These are phyloP conservation scores for Thecophora atra DNA, from an alignment of 2,888 invertebrate genomes.

Conservation along the genomic window DNA sequence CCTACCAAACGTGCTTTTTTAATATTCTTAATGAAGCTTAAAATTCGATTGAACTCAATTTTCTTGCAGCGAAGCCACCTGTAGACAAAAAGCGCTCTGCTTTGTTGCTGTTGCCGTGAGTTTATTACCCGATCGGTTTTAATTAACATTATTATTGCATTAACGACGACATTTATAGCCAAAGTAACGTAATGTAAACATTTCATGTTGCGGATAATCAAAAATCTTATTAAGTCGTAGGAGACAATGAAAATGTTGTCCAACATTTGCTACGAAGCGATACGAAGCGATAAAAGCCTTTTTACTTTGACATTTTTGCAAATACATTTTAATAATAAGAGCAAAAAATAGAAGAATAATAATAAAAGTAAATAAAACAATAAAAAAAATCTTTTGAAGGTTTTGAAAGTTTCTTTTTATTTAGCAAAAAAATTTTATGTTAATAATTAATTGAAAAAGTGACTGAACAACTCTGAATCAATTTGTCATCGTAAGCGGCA, in stretches of 20 bases:
- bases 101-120: conserved; percentile 2
- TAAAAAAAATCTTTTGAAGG: background rate
- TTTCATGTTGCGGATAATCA: conserved; percentile 20
- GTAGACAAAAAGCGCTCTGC: background rate
- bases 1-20: background rate
- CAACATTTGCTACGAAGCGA: conserved; percentile 2
- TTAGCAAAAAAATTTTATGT: background rate
- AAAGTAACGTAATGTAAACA: conserved; percentile 11
- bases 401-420: background rate
- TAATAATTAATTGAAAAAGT: background rate
- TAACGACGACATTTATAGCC: conserved; percentile 32
- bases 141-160: conserved; percentile 40
- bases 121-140: conserved; percentile 29
- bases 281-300: conserved; percentile 12
- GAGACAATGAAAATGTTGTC: conserved; percentile 7
- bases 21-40: conserved; percentile 25
- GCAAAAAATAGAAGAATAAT: background rate
- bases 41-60: conserved; percentile 28
- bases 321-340: background rate
- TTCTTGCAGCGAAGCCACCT: conserved; percentile 8
- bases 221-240: conserved; percentile 15
- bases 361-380: background rate
- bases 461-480: background rate
- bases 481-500: background rate
- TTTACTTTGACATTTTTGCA: conserved; percentile 20